Percentiles rank a stretch among this genome's conserved stretches.
These are phyloP conservation scores for Trichogramma evanescens DNA, from an alignment of 2,888 invertebrate genomes.

Conservation along the genomic window DNA sequence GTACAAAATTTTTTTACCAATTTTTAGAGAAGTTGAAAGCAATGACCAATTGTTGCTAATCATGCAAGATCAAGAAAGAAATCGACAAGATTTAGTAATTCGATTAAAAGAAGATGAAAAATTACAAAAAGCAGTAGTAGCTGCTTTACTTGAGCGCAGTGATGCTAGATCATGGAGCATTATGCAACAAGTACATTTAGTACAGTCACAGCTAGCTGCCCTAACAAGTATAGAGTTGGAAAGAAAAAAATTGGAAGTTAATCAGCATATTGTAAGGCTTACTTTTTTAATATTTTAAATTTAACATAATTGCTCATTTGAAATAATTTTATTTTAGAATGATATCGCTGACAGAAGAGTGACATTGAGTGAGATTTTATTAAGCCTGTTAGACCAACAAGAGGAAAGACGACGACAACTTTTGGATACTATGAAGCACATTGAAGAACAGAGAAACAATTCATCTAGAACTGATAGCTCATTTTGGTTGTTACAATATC, in stretches of 20 bases:
- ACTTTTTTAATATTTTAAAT: not conserved
- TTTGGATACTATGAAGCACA: slow-evolving; percentile 61
- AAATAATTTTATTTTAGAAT: slow-evolving; percentile 44
- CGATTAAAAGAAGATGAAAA: slow-evolving; percentile 63
- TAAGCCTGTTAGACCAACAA: slow-evolving; percentile 65
- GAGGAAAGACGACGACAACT: slow-evolving; percentile 60
- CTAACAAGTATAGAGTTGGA: slow-evolving; percentile 69
- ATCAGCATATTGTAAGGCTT: slow-evolving; percentile 57
- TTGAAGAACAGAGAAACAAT: slow-evolving; percentile 54
- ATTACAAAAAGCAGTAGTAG: slow-evolving; percentile 66
- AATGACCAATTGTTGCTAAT: slow-evolving; percentile 56
- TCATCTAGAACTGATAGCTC: slow-evolving; percentile 36
- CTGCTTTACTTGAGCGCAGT: slow-evolving; percentile 63
- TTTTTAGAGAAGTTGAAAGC: slow-evolving; percentile 55
- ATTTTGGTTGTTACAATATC: slow-evolving; percentile 77
- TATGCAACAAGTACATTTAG: slow-evolving; percentile 66
- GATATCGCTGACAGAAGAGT: slow-evolving; percentile 63
- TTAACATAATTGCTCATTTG: slow-evolving; percentile 6
- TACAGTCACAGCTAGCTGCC: slow-evolving; percentile 64
- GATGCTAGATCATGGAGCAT: slow-evolving; percentile 72
- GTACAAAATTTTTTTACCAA: not conserved
- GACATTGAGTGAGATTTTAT: slow-evolving; percentile 59
- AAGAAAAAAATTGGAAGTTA: slow-evolving; percentile 59
- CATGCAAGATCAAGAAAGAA: slow-evolving; percentile 57
- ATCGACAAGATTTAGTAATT: slow-evolving; percentile 55